phyloP scores from a whole-genome alignment of 2,797 vertebrate genomes.

The Sus cebifrons region DNA sequence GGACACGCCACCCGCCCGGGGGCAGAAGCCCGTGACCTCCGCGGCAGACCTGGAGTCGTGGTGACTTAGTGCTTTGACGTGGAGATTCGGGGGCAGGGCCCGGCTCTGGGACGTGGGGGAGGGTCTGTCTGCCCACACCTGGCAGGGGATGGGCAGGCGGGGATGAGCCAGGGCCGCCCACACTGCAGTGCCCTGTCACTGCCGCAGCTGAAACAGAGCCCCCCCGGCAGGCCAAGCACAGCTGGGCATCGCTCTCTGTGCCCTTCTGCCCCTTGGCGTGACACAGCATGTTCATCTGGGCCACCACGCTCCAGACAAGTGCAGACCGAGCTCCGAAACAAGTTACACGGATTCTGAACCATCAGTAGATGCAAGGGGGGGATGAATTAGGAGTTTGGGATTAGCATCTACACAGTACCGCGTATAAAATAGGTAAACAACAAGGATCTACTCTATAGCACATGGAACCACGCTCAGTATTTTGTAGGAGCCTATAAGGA shows the following conservation, averaged over 20 bases:
- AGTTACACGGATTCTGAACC: not conserved
- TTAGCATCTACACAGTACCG: too few species aligned
- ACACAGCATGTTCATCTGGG: accelerated
- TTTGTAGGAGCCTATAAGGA: too few species aligned
- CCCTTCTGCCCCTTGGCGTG: accelerated
- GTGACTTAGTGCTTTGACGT: not conserved
- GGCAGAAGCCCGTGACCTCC: not conserved
- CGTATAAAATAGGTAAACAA: too few species aligned
- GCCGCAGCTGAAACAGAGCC: constrained; percentile 90
- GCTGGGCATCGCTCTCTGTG: accelerated
- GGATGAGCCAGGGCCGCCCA: constrained; percentile 85
- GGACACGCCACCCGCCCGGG: accelerated
- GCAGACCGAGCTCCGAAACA: not conserved
- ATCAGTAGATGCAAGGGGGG: not conserved
- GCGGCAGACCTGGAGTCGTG: accelerated
- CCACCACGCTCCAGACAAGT: not conserved
- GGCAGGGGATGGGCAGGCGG: constrained; percentile 89
- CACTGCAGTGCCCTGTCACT: constrained; percentile 92
- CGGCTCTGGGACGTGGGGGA: not conserved
- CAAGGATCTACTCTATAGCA: too few species aligned
- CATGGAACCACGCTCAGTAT: too few species aligned
- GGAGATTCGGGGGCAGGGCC: not conserved
- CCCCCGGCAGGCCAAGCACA: not conserved
- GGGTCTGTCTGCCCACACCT: constrained; percentile 91
- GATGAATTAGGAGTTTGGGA: too few species aligned